phyloP scores from a whole-genome alignment of 2,888 invertebrate genomes.

The Iphiclides podalirius region DNA sequence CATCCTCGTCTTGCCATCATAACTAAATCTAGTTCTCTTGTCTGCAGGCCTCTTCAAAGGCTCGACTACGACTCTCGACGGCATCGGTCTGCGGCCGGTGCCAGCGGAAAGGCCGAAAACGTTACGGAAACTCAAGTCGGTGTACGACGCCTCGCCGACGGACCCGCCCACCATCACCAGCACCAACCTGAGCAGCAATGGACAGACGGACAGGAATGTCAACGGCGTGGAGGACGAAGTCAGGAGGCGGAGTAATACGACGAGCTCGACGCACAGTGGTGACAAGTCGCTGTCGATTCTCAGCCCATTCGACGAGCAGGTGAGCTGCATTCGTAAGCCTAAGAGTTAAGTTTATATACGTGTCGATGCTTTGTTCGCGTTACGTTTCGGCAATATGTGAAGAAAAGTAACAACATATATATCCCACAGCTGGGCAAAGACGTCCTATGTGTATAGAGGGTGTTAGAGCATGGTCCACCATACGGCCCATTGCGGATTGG shows the following conservation, averaged over 20 bases:
- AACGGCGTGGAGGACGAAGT: slow-evolving; percentile 76
- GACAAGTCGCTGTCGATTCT: slow-evolving; percentile 81
- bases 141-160: slow-evolving; percentile 82
- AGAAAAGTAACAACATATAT: too few species aligned
- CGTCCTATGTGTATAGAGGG: too few species aligned
- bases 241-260: slow-evolving; percentile 65
- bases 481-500: too few species aligned
- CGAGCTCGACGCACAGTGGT: slow-evolving; percentile 64
- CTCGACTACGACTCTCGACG: slow-evolving; percentile 85
- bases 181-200: slow-evolving; percentile 64
- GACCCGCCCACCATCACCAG: slow-evolving; percentile 50
- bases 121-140: slow-evolving; percentile 85
- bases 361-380: too few species aligned
- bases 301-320: slow-evolving; percentile 93
- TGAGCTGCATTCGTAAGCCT: too few species aligned
- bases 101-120: slow-evolving; percentile 87
- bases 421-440: too few species aligned
- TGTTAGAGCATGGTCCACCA: too few species aligned
- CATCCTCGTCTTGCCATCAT: too few species aligned
- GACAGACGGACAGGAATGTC: slow-evolving; percentile 53
- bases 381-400: too few species aligned
- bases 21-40: too few species aligned
- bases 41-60: slow-evolving; percentile 89
- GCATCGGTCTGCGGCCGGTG: slow-evolving; percentile 80
- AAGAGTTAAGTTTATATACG: too few species aligned